Evolutionary conservation across 2,113 vertebrate genomes (phyloP).

Genomic region (Pedionomus torquatus): DNA sequence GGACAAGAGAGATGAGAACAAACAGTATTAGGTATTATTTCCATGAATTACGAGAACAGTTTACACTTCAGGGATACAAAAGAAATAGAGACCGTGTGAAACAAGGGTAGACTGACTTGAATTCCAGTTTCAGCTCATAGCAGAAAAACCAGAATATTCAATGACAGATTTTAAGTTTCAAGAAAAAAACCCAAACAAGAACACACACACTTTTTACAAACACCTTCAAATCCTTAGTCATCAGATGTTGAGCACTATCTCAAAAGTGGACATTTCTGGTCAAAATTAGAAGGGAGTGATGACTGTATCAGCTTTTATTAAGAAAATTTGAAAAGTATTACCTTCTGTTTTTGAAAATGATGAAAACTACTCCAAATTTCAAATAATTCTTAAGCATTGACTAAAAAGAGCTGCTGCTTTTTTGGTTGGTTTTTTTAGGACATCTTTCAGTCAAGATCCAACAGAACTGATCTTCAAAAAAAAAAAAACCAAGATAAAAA

Average conservation of each 20-base stretch:
- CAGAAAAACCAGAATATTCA: neutral
- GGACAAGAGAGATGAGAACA: neutral
- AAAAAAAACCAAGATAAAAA: neutral
- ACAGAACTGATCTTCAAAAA: neutral
- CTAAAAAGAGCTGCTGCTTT: neutral
- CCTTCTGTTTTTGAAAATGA: neutral
- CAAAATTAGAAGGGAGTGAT: neutral
- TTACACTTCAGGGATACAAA: neutral
- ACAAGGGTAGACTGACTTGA: neutral
- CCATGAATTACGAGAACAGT: neutral
- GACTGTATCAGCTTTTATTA: neutral
- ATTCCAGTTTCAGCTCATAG: neutral
- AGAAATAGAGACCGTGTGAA: neutral
- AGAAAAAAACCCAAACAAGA: neutral
- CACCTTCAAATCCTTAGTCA: neutral
- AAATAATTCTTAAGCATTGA: neutral
- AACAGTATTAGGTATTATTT: neutral
- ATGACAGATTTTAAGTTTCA: neutral
- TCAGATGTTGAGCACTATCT: neutral
- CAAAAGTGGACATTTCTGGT: neutral
- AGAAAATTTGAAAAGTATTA: neutral
- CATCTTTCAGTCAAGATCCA: neutral
- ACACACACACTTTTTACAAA: neutral
- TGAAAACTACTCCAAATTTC: neutral
- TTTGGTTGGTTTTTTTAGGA: neutral